phyloP scores from a whole-genome alignment of 2,888 invertebrate genomes.

The Microchrysa polita region DNA sequence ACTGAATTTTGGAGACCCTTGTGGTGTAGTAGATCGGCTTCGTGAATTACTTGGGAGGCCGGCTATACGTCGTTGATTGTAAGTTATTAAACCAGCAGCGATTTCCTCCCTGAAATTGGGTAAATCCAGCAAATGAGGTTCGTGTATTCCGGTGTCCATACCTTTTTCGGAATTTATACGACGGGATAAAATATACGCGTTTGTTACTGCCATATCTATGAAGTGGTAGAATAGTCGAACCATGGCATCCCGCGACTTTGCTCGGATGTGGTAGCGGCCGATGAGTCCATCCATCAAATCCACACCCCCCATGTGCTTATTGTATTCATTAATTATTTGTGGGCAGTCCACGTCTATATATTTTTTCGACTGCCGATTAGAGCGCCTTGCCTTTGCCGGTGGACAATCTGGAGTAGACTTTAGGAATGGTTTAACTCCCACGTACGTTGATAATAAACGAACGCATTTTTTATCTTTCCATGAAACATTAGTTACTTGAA shows the following conservation, averaged over 20 bases:
- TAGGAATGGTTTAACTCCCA: constrained; percentile 53
- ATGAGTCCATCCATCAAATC: constrained; percentile 54
- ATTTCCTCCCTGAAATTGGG: background rate
- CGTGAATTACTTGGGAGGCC: no score
- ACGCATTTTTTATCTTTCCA: constrained; percentile 61
- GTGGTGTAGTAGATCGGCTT: no score
- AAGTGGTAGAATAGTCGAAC: background rate
- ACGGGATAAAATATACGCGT: background rate
- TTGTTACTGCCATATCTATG: background rate
- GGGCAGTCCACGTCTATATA: constrained; percentile 53
- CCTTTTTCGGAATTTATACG: background rate
- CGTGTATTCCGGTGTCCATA: background rate
- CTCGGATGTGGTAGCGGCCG: background rate
- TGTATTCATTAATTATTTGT: constrained; percentile 53
- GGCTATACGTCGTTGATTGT: no score
- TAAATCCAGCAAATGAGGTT: background rate
- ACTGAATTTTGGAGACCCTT: no score
- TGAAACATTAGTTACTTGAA: constrained; percentile 48
- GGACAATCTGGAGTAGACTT: constrained; percentile 41
- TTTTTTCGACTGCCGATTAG: constrained; percentile 48
- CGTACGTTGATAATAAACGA: constrained; percentile 54
- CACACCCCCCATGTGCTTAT: constrained; percentile 54
- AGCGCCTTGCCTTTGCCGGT: constrained; percentile 48
- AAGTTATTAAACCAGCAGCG: background rate
- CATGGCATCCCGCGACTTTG: background rate